These are phyloP conservation scores for Sciurus vulgaris DNA, from an alignment of 2,797 vertebrate genomes.

Conservation along the genomic window DNA sequence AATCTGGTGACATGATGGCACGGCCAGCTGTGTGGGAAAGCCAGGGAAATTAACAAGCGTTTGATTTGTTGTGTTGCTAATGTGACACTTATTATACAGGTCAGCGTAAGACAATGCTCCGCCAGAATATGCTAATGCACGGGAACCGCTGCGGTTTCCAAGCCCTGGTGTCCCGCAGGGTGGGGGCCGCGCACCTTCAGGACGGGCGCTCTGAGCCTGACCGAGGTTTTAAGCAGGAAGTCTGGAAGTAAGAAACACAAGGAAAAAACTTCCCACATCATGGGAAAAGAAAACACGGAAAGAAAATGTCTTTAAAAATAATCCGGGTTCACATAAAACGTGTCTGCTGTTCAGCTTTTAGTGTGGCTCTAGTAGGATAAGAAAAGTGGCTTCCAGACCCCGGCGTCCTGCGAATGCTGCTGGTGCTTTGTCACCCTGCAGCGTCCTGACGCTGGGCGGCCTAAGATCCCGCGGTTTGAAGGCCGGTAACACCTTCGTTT, in stretches of 20 bases:
- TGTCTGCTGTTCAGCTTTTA: slow-evolving; percentile 55
- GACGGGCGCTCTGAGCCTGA: background rate
- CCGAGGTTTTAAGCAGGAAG: slow-evolving; percentile 68
- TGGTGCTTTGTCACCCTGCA: background rate
- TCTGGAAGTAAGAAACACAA: slow-evolving; percentile 49
- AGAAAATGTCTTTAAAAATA: slow-evolving; percentile 52
- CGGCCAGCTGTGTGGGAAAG: slow-evolving; percentile 96
- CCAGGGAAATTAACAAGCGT: slow-evolving; percentile 97
- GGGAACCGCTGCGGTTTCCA: slow-evolving; percentile 90
- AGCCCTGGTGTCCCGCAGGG: slow-evolving; percentile 86
- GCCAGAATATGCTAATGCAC: slow-evolving; percentile 95
- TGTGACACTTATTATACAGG: slow-evolving; percentile 99
- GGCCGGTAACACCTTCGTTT: background rate
- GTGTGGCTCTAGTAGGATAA: slow-evolving; percentile 62
- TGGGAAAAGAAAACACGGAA: slow-evolving; percentile 36
- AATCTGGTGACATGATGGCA: slow-evolving; percentile 98
- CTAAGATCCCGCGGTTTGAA: background rate
- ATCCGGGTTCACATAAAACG: slow-evolving; percentile 67
- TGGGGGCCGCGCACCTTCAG: slow-evolving; percentile 76
- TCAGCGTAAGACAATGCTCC: slow-evolving; percentile 98
- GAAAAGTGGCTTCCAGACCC: background rate
- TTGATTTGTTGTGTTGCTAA: slow-evolving; percentile 99
- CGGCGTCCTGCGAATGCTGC: background rate
- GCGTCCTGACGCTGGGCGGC: background rate
- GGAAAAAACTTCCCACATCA: slow-evolving; percentile 40